A percentile compares a stretch with the other conserved stretches of the same genome.
Evolutionary conservation across 2,113 vertebrate genomes (phyloP).

Genomic region (Hydropotes inermis): DNA sequence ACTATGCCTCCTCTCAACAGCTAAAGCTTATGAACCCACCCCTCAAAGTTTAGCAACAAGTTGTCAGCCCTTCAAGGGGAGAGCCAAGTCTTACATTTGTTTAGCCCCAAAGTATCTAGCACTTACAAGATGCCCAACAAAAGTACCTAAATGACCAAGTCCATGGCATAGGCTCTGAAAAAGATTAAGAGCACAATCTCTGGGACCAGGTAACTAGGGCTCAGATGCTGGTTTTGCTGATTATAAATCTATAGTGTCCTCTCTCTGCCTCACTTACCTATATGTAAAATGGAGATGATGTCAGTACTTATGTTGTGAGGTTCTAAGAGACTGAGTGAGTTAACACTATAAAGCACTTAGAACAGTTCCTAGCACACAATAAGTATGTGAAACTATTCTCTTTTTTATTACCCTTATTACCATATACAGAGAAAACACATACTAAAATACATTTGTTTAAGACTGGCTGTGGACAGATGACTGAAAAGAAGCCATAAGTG

Average conservation of each 20-base stretch:
- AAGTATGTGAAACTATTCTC: neutral
- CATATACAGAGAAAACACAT: neutral
- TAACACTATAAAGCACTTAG: neutral
- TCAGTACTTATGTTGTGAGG: neutral
- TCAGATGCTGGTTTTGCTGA: neutral
- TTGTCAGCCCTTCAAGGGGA: neutral
- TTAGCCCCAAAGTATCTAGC: neutral
- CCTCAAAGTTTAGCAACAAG: neutral
- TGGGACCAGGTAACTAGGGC: neutral
- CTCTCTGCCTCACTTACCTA: neutral
- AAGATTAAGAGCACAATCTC: neutral
- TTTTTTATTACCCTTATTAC: constrained; percentile 16
- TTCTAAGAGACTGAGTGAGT: neutral
- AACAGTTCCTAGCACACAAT: neutral
- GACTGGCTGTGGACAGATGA: neutral
- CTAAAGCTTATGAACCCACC: neutral
- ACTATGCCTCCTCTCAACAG: neutral
- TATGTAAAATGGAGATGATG: neutral
- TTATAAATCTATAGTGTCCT: neutral
- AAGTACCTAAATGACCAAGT: neutral
- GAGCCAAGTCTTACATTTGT: neutral
- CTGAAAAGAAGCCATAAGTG: neutral
- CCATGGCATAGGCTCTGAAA: neutral
- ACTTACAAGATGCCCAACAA: neutral
- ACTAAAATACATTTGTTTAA: neutral